A percentile compares a stretch with the other conserved stretches of the same genome.
phyloP scores from a whole-genome alignment of 2,888 invertebrate species.

The Ennomos fuscantarius region DNA sequence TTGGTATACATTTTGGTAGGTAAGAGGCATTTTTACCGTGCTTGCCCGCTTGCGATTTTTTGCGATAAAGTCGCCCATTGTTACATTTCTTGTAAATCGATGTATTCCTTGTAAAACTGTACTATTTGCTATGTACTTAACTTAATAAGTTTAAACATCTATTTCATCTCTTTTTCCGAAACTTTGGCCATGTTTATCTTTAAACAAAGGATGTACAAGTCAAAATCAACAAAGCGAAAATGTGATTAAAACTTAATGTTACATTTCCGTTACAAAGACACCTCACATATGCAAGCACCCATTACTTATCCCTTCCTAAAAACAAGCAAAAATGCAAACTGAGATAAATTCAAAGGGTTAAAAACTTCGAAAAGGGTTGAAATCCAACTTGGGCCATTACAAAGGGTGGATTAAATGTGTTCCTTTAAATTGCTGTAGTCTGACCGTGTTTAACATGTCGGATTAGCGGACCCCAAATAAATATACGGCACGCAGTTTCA shows the following conservation, averaged over 20 bases:
- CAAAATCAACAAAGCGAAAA: background rate
- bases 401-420: constrained; percentile 60
- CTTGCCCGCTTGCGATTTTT: too few relatives aligned
- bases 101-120: too few relatives aligned
- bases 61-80: too few relatives aligned
- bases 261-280: background rate
- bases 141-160: too few relatives aligned
- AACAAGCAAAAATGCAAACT: constrained; percentile 42
- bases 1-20: too few relatives aligned
- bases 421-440: constrained; percentile 57
- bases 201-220: background rate
- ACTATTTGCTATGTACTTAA: too few relatives aligned
- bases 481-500: constrained; percentile 33
- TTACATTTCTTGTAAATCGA: too few relatives aligned
- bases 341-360: constrained; percentile 50
- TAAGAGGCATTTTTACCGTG: too few relatives aligned
- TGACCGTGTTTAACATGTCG: constrained; percentile 47
- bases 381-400: constrained; percentile 56
- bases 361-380: constrained; percentile 53
- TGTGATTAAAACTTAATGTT: constrained; percentile 5
- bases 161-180: background rate
- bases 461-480: constrained; percentile 55
- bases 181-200: background rate
- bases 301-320: constrained; percentile 37
- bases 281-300: constrained; percentile 5